These are phyloP conservation scores for Sisyra nigra DNA, from an alignment of 2,888 invertebrate species.

Conservation along the genomic window DNA sequence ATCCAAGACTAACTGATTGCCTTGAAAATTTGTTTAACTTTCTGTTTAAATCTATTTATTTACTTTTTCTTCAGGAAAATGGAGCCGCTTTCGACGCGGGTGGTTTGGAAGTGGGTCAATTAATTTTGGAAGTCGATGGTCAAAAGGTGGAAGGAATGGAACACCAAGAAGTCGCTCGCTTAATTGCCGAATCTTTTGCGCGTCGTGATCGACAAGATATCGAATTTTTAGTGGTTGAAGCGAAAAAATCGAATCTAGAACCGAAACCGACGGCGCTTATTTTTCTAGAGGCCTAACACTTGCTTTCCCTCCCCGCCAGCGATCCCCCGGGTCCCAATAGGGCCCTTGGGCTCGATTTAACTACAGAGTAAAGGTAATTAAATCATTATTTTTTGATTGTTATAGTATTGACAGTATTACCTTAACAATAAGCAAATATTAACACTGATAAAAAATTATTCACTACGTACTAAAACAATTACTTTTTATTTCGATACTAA, in stretches of 20 bases:
- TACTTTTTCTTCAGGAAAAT: constrained; percentile 53
- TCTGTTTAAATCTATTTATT: too few species aligned
- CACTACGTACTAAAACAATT: too few species aligned
- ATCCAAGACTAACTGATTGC: too few species aligned
- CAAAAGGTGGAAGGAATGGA: constrained; percentile 61
- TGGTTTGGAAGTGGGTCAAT: constrained; percentile 84
- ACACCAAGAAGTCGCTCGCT: constrained; percentile 79
- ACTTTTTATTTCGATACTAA: too few species aligned
- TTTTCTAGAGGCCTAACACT: constrained; percentile 86
- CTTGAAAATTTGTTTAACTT: too few species aligned
- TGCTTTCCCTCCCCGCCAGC: constrained; percentile 75
- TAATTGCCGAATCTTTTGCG: constrained; percentile 88
- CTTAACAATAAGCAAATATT: too few species aligned
- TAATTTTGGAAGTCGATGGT: constrained; percentile 76
- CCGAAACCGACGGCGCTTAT: constrained; percentile 82
- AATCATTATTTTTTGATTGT: too few species aligned
- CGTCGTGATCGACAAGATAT: constrained; percentile 75
- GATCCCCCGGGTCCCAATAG: constrained; percentile 47
- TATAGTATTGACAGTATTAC: too few species aligned
- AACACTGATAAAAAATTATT: too few species aligned
- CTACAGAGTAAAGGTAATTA: constrained; percentile 5
- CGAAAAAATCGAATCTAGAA: constrained; percentile 81
- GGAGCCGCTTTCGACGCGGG: constrained; percentile 89
- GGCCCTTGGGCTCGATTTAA: constrained; percentile 16
- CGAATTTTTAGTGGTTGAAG: constrained; percentile 86